These are phyloP conservation scores for Malthinus flaveolus DNA, from an alignment of 2,888 invertebrate species.

Conservation along the genomic window DNA sequence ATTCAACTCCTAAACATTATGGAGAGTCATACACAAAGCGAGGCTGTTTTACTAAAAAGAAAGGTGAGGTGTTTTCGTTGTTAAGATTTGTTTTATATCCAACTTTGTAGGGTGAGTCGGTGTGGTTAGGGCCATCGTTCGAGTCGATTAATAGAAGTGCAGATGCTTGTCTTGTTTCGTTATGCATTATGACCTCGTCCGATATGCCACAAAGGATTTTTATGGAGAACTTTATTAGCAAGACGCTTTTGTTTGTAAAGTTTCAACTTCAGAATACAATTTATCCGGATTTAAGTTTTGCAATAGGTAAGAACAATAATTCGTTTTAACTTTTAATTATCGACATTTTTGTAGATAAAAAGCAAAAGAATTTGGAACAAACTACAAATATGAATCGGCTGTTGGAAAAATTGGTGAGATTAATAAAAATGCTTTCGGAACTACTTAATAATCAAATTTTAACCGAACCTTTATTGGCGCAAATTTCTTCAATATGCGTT, in stretches of 20 bases:
- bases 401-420: conserved; percentile 81
- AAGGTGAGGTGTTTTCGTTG: too few species aligned
- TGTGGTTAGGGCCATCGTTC: conserved; percentile 76
- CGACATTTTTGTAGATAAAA: too few species aligned
- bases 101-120: conserved; percentile 58
- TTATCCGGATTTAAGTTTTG: conserved; percentile 65
- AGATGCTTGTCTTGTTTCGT: conserved; percentile 82
- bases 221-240: conserved; percentile 92
- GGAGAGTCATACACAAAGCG: too few species aligned
- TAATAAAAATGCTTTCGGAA: conserved; percentile 76
- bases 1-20: too few species aligned
- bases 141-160: conserved; percentile 64
- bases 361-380: too few species aligned
- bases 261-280: conserved; percentile 91
- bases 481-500: conserved; percentile 86
- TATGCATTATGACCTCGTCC: conserved; percentile 89
- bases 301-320: too few species aligned
- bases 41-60: too few species aligned
- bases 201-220: conserved; percentile 93
- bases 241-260: conserved; percentile 86
- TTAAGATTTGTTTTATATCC: too few species aligned
- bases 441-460: conserved; percentile 83
- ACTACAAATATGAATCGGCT: conserved; percentile 67
- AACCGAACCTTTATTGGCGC: conserved; percentile 87
- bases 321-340: too few species aligned